Evolutionary conservation across 2,113 vertebrate species (phyloP).

Genomic region (Phaethornis superciliosus): DNA sequence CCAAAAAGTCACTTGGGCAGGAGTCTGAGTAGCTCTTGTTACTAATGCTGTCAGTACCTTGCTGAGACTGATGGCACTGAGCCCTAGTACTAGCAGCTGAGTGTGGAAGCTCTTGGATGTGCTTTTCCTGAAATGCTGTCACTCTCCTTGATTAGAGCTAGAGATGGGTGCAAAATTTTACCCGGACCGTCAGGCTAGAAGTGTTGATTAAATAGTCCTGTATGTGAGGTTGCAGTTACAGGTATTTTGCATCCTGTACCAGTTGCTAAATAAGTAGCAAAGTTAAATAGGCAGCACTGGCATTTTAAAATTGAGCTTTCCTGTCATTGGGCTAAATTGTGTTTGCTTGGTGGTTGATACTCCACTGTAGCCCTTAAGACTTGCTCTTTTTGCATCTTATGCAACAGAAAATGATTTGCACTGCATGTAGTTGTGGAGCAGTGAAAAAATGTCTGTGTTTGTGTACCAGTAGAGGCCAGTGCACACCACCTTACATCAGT

Average conservation of each 20-base stretch:
- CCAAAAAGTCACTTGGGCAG: conserved; percentile 24
- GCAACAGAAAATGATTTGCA: background rate
- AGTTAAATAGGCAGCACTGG: conserved; percentile 7
- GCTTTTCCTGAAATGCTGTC: background rate
- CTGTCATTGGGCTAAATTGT: conserved; percentile 18
- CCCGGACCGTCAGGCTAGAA: background rate
- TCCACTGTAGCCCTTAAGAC: conserved; percentile 35
- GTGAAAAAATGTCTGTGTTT: background rate
- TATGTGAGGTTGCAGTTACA: background rate
- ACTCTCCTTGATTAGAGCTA: background rate
- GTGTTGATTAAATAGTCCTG: background rate
- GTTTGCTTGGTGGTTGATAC: background rate
- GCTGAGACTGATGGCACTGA: background rate
- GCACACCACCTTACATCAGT: conserved; percentile 51
- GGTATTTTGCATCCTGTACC: background rate
- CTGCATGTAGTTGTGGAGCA: background rate
- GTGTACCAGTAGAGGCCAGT: conserved; percentile 68
- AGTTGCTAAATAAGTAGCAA: conserved; percentile 7
- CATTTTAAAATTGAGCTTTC: conserved; percentile 25
- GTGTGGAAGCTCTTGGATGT: background rate
- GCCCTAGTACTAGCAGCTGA: background rate
- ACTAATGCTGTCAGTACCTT: background rate
- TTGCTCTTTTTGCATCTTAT: conserved; percentile 45
- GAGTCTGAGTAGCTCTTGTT: conserved; percentile 6
- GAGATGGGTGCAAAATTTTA: background rate